Evolutionary conservation across 2,888 invertebrate species (phyloP).

Genomic region (Conus canariensis): DNA sequence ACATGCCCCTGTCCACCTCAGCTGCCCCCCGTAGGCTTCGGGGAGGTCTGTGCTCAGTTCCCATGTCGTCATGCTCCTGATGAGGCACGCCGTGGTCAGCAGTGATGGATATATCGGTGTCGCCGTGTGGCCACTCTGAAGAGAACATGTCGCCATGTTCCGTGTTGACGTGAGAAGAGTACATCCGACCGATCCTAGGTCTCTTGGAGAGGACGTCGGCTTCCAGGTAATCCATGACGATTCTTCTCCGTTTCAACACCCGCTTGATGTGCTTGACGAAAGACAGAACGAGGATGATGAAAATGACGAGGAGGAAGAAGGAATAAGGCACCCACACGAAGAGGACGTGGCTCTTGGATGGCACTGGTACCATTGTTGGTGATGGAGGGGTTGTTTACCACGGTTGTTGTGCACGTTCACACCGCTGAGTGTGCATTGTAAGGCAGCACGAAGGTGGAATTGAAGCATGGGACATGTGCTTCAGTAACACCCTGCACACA

Average conservation of each 20-base stretch:
- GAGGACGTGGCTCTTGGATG: background rate
- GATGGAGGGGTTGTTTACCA: too few relatives aligned
- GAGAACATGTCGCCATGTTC: background rate
- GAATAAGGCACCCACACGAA: slow-evolving; percentile 36
- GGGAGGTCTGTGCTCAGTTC: background rate
- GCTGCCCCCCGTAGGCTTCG: background rate
- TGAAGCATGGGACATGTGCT: too few relatives aligned
- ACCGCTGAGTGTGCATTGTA: too few relatives aligned
- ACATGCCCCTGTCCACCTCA: background rate
- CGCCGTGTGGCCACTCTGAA: background rate
- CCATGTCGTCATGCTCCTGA: background rate
- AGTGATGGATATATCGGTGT: background rate
- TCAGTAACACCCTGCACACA: too few relatives aligned
- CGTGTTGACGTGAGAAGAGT: background rate
- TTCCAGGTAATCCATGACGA: slow-evolving; percentile 36
- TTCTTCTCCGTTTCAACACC: slow-evolving; percentile 15
- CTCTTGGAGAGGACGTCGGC: slow-evolving; percentile 30
- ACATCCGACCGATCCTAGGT: slow-evolving; percentile 36
- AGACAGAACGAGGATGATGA: slow-evolving; percentile 36
- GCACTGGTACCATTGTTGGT: background rate
- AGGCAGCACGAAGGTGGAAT: too few relatives aligned
- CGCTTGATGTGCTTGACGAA: slow-evolving; percentile 31
- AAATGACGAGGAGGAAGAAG: slow-evolving; percentile 39
- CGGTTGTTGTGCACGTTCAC: too few relatives aligned
- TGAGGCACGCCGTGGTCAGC: background rate